A percentile compares a stretch with the other conserved stretches of the same genome.
Conservation (phyloP, 2,113 vertebrate species). For the Tragelaphus scriptus region DNA sequence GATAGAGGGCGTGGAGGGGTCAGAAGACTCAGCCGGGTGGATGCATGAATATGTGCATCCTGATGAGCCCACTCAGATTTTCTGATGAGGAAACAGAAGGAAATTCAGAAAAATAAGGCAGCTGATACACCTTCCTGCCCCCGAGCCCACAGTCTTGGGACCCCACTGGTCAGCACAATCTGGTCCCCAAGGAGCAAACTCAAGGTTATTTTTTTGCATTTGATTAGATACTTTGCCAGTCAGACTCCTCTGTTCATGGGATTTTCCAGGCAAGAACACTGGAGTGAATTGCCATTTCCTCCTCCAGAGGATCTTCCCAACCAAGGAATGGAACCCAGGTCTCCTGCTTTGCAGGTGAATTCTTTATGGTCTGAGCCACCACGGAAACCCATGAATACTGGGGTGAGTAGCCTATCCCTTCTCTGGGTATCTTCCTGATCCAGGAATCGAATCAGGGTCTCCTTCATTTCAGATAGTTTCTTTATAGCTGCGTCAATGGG, state of each 20-base stretch:
- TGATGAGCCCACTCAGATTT: accelerated
- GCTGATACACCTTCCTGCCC: accelerated
- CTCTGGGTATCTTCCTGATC: not conserved
- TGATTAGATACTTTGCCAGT: not conserved
- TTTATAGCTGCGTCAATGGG: not conserved
- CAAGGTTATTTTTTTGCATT: not conserved
- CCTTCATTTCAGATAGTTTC: not conserved
- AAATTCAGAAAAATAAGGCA: accelerated
- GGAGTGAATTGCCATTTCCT: not conserved
- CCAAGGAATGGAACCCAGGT: not conserved
- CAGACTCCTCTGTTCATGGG: not conserved
- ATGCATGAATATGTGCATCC: accelerated
- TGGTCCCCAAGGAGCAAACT: no score
- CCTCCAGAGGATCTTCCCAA: not conserved
- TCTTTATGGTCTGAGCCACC: accelerated
- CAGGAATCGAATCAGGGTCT: not conserved
- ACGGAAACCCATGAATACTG: not conserved
- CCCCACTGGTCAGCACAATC: accelerated
- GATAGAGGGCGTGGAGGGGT: accelerated
- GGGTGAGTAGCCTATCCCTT: not conserved
- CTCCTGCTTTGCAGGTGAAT: not conserved
- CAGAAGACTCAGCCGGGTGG: accelerated
- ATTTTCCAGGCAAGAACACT: not conserved
- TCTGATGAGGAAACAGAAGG: no score
- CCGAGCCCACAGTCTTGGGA: accelerated